These are phyloP conservation scores for Syndactyla subalaris DNA, from an alignment of 2,797 vertebrate genomes.

Conservation along the genomic window DNA sequence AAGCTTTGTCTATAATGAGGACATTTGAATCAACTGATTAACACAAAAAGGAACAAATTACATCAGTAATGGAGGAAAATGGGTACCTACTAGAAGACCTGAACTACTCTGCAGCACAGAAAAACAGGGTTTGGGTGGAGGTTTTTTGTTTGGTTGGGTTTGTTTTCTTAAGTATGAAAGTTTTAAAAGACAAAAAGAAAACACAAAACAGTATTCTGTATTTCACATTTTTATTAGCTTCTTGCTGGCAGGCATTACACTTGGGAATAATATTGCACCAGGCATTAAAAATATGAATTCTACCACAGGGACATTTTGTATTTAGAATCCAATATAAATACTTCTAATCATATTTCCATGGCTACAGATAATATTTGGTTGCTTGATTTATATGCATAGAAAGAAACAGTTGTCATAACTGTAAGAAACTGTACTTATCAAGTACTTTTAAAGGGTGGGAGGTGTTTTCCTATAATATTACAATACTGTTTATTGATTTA, in stretches of 20 bases:
- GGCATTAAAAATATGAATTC: conserved; percentile 77
- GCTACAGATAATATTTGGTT: conserved; percentile 82
- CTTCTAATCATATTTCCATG: conserved; percentile 79
- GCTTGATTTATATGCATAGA: conserved; percentile 84
- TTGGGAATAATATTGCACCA: conserved; percentile 79
- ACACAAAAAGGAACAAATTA: background rate
- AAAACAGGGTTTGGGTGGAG: background rate
- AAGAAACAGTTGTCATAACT: conserved; percentile 78
- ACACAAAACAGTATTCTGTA: conserved; percentile 55
- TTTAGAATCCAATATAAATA: conserved; percentile 81
- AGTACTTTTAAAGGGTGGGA: conserved; percentile 72
- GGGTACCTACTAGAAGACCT: background rate
- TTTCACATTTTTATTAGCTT: conserved; percentile 80
- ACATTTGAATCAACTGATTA: background rate
- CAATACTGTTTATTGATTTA: conserved; percentile 72
- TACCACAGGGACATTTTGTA: conserved; percentile 78
- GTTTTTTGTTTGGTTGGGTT: background rate
- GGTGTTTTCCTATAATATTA: conserved; percentile 72
- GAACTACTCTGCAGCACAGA: background rate
- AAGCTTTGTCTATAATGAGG: background rate
- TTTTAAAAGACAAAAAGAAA: conserved; percentile 36
- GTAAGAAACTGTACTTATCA: conserved; percentile 77
- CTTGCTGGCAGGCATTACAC: conserved; percentile 79
- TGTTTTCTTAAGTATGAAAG: background rate
- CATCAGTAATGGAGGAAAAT: background rate